Evolutionary conservation across 2,888 invertebrate genomes (phyloP).

Genomic region (Carpatolechia fugitivella): DNA sequence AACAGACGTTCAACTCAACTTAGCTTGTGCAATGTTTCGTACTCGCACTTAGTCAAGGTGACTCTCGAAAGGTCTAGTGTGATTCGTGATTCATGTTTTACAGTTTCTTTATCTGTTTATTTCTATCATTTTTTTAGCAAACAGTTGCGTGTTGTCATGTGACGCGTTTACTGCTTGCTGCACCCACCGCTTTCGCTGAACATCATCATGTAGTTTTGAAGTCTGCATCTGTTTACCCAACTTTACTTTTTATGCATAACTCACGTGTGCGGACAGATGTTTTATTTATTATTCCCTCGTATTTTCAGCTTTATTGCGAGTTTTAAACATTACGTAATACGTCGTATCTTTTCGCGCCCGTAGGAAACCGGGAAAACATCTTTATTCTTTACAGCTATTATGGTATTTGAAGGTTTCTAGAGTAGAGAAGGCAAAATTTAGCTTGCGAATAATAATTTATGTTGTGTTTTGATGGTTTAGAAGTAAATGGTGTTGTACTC

Average conservation of each 20-base stretch:
- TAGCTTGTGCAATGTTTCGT: slow-evolving; percentile 35
- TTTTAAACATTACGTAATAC: slow-evolving; percentile 60
- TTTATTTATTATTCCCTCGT: slow-evolving; percentile 60
- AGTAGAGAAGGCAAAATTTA: slow-evolving; percentile 2
- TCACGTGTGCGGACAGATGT: slow-evolving; percentile 57
- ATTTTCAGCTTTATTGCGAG: slow-evolving; percentile 61
- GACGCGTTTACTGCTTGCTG: not conserved
- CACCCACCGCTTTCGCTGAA: slow-evolving; percentile 33
- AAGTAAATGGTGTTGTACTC: not conserved
- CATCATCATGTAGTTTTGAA: slow-evolving; percentile 34
- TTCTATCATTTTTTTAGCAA: not conserved
- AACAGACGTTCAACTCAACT: slow-evolving; percentile 46
- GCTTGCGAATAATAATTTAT: not conserved
- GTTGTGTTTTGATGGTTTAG: not conserved
- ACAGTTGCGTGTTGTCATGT: not conserved
- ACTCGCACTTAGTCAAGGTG: slow-evolving; percentile 7
- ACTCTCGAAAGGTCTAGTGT: slow-evolving; percentile 9
- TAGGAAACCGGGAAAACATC: slow-evolving; percentile 40
- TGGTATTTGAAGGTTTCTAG: slow-evolving; percentile 8
- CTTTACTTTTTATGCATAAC: slow-evolving; percentile 56
- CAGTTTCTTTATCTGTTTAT: not conserved
- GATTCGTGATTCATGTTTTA: not conserved
- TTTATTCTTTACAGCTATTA: slow-evolving; percentile 17
- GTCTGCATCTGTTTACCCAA: slow-evolving; percentile 54
- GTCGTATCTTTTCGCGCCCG: slow-evolving; percentile 43